phyloP scores from a whole-genome alignment of 2,888 invertebrate species.

The Chrysodeixis includens region DNA sequence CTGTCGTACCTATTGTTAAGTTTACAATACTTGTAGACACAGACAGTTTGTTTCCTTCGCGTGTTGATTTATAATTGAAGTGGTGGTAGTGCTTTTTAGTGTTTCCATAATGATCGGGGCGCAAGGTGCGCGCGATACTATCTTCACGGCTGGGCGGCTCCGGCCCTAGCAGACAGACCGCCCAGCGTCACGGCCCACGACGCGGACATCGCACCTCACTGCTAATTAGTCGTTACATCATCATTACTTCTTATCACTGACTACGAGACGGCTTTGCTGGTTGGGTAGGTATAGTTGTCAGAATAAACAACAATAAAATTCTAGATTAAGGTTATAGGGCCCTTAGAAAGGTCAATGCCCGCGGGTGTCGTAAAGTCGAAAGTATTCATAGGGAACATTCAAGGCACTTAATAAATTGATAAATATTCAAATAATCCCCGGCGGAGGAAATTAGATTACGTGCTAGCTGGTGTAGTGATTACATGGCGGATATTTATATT shows the following conservation, averaged over 20 bases:
- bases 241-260: conserved; percentile 25
- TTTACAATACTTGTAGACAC: too few species aligned
- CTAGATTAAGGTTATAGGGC: conserved; percentile 13
- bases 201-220: conserved; percentile 44
- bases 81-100: conserved; percentile 15
- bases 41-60: background rate
- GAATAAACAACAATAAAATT: conserved; percentile 5
- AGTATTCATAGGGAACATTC: too few species aligned
- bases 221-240: conserved; percentile 47
- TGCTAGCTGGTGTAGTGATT: background rate
- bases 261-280: conserved; percentile 17
- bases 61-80: background rate
- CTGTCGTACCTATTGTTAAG: too few species aligned
- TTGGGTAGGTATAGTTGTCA: background rate
- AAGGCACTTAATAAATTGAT: background rate
- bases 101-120: conserved; percentile 38
- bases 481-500: background rate
- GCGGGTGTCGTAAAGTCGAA: conserved; percentile 18
- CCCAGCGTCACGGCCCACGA: conserved; percentile 50
- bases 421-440: background rate
- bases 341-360: conserved; percentile 25
- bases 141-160: conserved; percentile 37
- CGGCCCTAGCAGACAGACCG: conserved; percentile 42
- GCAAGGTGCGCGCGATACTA: conserved; percentile 45
- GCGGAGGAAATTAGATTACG: background rate